Base-by-base conservation (phyloP, 2,797 vertebrate genomes). In the Thalassophryne amazonica region DNA sequence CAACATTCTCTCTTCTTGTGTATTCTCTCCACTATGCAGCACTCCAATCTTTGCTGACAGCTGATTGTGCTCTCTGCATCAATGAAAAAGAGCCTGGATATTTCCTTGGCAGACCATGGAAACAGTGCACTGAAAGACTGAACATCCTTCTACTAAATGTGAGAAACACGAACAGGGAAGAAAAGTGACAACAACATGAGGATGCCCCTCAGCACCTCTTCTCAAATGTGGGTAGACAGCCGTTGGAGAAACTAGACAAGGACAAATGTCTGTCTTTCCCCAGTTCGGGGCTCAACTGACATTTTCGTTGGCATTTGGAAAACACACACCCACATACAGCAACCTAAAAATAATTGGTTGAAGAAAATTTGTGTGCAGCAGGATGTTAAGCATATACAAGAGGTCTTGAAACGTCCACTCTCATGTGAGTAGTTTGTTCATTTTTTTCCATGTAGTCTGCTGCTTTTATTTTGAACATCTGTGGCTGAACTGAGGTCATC, bases 281-380 rank as follows among this genome's bases (percentile, higher is more conserved):
- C 20, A 18, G 48, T 61, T 50, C 21, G 13, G n/a, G 57, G 46
- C 53, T 57, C 23, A 2, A 34, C 51, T 83, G 80, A 86, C 76
- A 86, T 86, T 87, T 86, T 64, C 57, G 45, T 36, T 80, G 81
- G 58, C 80, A 84, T 82, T 84, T 80, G 60, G 35, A 70, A 82
- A 76, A 69, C 54, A 64, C 57, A 57, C 48, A 57, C 60, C 30
- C 35, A 53, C 69, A 76, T 24, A 37, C 12, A 17, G 7, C 4
- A 5, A 3, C 7, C 43, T 65, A 54, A 71, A 64, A 77, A 78
- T 63, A 66, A 59, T 27, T 20, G 4, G 22, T 15, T 50, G 11
- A 14, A 49, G 17, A 27, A 76, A 71, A 70, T 20, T 19, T 21
- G 18, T 28, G 31, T 2, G 5, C 1, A 1, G 31, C 40, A 19